Conservation (phyloP, 2,797 vertebrate genomes). For the Lithobates sylvaticus region DNA sequence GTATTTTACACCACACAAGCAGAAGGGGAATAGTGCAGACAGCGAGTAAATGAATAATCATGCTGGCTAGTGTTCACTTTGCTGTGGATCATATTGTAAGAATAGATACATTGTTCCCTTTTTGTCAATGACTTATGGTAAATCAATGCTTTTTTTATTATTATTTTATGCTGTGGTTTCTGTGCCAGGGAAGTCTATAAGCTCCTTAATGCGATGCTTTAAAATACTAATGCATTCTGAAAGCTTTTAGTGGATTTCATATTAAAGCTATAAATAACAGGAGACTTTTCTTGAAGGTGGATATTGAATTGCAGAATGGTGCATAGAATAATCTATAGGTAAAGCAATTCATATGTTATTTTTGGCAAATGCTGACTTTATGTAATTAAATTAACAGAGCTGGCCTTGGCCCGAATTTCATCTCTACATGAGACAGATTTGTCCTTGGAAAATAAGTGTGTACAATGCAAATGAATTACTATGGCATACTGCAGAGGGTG, state of each 20-base stretch:
- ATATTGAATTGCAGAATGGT: conserved; percentile 23
- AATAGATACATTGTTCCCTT: conserved; percentile 11
- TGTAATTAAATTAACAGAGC: neutral
- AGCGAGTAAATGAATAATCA: neutral
- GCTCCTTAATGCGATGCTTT: conserved; percentile 47
- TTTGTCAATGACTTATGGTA: conserved; percentile 38
- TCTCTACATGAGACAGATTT: neutral
- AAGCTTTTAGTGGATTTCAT: conserved; percentile 57
- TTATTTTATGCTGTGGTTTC: conserved; percentile 34
- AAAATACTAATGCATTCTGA: conserved; percentile 43
- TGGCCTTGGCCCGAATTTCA: neutral
- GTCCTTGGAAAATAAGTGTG: conserved; percentile 50
- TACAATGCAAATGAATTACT: conserved; percentile 18
- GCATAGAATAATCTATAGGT: conserved; percentile 8
- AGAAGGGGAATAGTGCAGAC: neutral
- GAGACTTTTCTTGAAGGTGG: conserved; percentile 27
- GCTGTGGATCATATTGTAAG: conserved; percentile 9
- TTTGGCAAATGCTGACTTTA: neutral
- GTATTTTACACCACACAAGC: neutral
- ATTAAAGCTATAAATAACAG: conserved; percentile 49
- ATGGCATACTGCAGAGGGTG: conserved; percentile 1
- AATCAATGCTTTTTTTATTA: conserved; percentile 38
- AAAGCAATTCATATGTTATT: conserved; percentile 26
- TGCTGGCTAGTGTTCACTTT: too few relatives aligned
- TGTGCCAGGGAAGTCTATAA: conserved; percentile 41